Evolutionary conservation across 2,888 invertebrate species (phyloP), one percentile per base, ranked within the genome.

Genomic region (Pheosia tremula): DNA sequence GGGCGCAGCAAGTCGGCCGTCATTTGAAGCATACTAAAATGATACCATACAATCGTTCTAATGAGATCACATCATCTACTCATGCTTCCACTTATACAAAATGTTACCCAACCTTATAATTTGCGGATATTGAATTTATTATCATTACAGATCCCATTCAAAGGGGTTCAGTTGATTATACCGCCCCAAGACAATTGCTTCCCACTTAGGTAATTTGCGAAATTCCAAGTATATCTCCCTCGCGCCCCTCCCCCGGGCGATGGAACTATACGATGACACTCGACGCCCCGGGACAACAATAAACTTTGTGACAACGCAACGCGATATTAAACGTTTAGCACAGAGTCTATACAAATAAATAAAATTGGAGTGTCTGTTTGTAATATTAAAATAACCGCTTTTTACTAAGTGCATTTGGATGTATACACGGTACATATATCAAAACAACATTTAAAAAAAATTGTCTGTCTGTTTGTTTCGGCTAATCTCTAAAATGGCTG

Each of bases 61-160:
- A 43, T 43, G 43, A 43, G 9, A 43, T 24, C 43, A 43, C 43
- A 43, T 43, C 10, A 24, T 24, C 24, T 24, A 24, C 24, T 24
- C 24, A 24, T 24, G 24, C 24, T 24, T 24, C 24, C 24, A 24
- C 24, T 9, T 3, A 50, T 50, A 24, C 6, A 7, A 24, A 50
- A 50, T 24, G 24, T 24, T 24, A 66, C 65, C 55, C 69, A 69
- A 71, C 68, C 75, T 78, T 80, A 82, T 85, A 85, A 88, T 89
- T 86, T 85, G 81, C 80, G 85, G 79, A 82, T 87, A 88, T 88
- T 87, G 84, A 87, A 88, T 90, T 84, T 88, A 86, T 85, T 84
- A 86, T 84, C 81, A 84, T 82, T 85, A 86, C 80, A 78, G 78
- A 83, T 75, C 78, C 76, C 76, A 62, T 76, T 79, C 73, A 71